Base-by-base conservation (phyloP, 2,113 vertebrate species). In the Ciconia maguari region DNA sequence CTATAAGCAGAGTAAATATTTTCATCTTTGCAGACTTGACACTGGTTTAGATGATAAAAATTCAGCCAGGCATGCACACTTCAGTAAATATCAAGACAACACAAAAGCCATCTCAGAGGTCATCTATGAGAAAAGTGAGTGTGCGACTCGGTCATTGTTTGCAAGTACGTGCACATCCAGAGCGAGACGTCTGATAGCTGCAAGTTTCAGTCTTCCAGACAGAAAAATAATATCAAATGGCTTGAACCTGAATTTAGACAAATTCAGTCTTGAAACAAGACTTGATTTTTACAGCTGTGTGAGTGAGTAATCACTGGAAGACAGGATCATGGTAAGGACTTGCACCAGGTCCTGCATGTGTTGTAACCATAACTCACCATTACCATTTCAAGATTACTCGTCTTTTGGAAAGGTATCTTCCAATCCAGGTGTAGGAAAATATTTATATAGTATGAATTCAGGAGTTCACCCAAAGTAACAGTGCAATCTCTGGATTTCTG, bases 291-390 rank as follows among this genome's bases (percentile, higher is more conserved):
- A 11, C 12, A 72, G 26, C 20, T 93, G 6, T 69, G 16, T 5
- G 6, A 1, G 5, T 78, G 25, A 82, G 7, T 46, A 78, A 30
- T 52, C 16, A 78, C 48, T 38, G 29, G 16, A 74, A 32, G 48
- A 82, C 4, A 24, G 27, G 10, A 70, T 46, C 13, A 15, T 0
- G 0, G 10, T 79, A 55, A 79, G 21, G 25, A 80, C 6, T 72
- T 77, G 9, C 13, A 78, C 4, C 18, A 38, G 10, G 26, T 72
- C 5, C 19, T 1, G 0, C 12, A 44, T 7, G 1, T 66, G 16
- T 68, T 83, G 38, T 36, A 34, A 48, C 3, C 4, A 11, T 60
- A 71, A 71, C 2, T 76, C n/a, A 72, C 4, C 19, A 46, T 25
- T 75, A 38, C 8, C 25, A 34, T 41, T 42, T 48, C 18, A 69